Percentiles rank a stretch among this genome's conserved stretches.
These are phyloP conservation scores for Zaprionus capensis DNA, from an alignment of 1,140 invertebrate species.

Conservation along the genomic window DNA sequence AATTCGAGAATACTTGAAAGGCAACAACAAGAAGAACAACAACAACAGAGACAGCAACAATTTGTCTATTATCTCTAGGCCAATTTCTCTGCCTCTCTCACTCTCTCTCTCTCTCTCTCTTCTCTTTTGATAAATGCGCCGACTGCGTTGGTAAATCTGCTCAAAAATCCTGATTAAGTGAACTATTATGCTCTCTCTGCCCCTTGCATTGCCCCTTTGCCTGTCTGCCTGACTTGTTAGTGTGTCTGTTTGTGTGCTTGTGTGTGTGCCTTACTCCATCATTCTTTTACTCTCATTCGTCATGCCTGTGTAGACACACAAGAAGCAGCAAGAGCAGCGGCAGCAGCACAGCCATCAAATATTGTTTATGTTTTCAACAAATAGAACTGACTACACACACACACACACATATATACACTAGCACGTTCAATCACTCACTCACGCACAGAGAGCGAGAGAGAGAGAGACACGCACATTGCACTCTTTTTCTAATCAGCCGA, in stretches of 20 bases:
- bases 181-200: conserved; percentile 64
- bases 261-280: conserved; percentile 5
- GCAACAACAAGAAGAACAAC: background rate
- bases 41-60: conserved; percentile 46
- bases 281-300: conserved; percentile 51
- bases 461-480: conserved; percentile 57
- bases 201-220: conserved; percentile 14
- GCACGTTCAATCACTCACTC: conserved; percentile 11
- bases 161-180: conserved; percentile 80
- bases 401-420: conserved; percentile 14
- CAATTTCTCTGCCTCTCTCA: conserved; percentile 46
- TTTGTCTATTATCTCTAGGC: conserved; percentile 71
- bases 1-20: conserved; percentile 4
- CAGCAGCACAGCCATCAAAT: conserved; percentile 65
- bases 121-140: conserved; percentile 50
- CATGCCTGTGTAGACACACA: conserved; percentile 79
- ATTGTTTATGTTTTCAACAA: conserved; percentile 80
- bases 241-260: background rate
- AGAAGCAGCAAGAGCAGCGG: conserved; percentile 55
- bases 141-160: conserved; percentile 63
- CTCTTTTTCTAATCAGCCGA: conserved; percentile 78
- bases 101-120: background rate
- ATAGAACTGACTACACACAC: conserved; percentile 38
- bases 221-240: background rate
- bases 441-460: conserved; percentile 11